Evolutionary conservation across 30 jellyfish, hydroid and myxozoan species (phyloP).

Genomic region (Turritopsis dohrnii): DNA sequence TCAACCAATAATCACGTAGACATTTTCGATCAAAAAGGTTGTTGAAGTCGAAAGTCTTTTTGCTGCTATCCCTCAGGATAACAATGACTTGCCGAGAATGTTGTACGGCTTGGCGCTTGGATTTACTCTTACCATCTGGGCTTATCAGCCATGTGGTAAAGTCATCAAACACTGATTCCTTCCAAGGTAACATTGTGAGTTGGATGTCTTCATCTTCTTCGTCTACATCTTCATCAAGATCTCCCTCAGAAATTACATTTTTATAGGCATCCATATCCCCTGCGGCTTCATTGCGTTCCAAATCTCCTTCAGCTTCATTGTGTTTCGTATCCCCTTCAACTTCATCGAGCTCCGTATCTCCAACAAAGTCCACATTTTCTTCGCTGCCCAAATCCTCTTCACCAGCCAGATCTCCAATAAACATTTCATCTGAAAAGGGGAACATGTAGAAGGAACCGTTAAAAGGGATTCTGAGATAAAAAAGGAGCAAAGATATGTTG

Average conservation of each 20-base stretch:
- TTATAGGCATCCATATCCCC: neutral
- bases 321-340: neutral
- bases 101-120: constrained; percentile 20
- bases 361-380: neutral
- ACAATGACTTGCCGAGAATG: constrained; percentile 23
- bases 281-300: neutral
- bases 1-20: constrained; percentile 31
- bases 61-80: constrained; percentile 14
- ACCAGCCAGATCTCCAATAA: neutral
- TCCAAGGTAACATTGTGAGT: constrained; percentile 11
- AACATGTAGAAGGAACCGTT: neutral
- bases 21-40: constrained; percentile 17
- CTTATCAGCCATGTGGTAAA: constrained; percentile 29
- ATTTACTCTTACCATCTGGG: constrained; percentile 16
- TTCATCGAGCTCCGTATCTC: neutral
- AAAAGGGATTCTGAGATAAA: neutral
- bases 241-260: constrained; percentile 7
- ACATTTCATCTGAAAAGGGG: neutral
- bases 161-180: neutral
- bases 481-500: neutral
- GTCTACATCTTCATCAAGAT: neutral
- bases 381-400: neutral
- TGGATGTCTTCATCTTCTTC: constrained; percentile 19
- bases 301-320: neutral
- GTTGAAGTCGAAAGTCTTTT: neutral